Evolutionary conservation across 2,888 invertebrate genomes (phyloP), one percentile per base, ranked within the genome.

Genomic region (Meghimatium bilineatum): DNA sequence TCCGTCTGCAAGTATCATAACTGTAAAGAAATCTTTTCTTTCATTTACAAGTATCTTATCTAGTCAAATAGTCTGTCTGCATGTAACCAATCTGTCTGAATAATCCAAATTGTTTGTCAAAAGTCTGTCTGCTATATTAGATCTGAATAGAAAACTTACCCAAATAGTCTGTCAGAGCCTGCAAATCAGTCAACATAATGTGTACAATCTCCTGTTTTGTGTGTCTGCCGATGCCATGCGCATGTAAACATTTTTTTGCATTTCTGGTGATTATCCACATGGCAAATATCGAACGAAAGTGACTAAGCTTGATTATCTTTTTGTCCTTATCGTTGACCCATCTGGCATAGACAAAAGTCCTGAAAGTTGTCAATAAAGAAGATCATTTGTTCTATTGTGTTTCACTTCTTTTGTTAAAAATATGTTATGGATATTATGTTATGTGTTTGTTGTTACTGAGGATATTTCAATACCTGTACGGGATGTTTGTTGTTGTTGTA

Each of bases 151-250:
- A n/a, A 66, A 10, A 66, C 71, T 88, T 88, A 89, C 91, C 93
- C 29, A 93, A 85, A 81, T 90, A 89, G 8, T 87, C 87, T 0
- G 93, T 90, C 20, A 94, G 81, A 3, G 92, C 91, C 71, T 88
- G 87, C n/a, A 94, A 77, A 82, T 93, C 92, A 34, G 89, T 87
- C 74, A 90, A 89, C 72, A 90, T 89, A 56, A 92, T 90, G 6
- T 85, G 87, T 36, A 88, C 83, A 14, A 93, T 88, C 80, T 94
- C 93, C 56, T 88, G 86, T 49, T 87, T 86, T 5, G 90, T 88
- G 86, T 93, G 92, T 10, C 92, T 87, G 29, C 93, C 93, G 69
- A 93, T 90, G 32, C 93, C 67, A 23, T 76, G 82, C 2, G 34
- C 67, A 82, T 76, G 23, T n/a, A 81, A 12, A 52, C 17, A 23